Conservation (phyloP, 2,113 vertebrate genomes). For the Andinoacara biseriatus region DNA sequence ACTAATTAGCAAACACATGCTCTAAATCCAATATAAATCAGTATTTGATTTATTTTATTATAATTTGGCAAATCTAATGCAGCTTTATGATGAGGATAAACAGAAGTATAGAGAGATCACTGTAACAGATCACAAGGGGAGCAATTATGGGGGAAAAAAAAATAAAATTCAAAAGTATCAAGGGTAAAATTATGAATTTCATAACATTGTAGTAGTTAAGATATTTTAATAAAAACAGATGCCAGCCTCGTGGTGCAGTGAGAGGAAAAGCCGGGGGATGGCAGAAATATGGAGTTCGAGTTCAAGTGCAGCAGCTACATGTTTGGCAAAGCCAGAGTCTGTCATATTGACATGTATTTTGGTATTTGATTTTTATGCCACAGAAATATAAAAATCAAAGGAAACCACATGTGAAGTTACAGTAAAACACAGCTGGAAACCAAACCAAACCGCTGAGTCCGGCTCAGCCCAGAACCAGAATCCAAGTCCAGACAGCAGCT, state of each 20-base stretch:
- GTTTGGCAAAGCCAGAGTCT: neutral
- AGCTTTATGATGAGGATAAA: neutral
- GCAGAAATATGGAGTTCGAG: neutral
- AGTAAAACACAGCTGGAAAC: neutral
- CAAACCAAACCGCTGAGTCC: neutral
- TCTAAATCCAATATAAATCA: neutral
- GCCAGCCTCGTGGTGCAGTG: neutral
- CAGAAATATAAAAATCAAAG: slow-evolving; percentile 1
- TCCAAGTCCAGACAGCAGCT: slow-evolving; percentile 4
- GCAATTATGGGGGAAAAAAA: neutral
- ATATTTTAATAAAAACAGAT: slow-evolving; percentile 4
- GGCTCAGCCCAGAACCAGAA: neutral
- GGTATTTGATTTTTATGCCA: slow-evolving; percentile 18
- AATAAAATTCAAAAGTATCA: slow-evolving; percentile 1
- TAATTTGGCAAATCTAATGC: neutral
- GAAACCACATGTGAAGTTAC: slow-evolving; percentile 9
- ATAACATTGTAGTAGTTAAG: slow-evolving; percentile 2
- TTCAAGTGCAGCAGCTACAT: neutral
- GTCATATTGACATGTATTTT: slow-evolving; percentile 12
- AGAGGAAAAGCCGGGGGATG: neutral
- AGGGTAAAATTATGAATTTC: neutral
- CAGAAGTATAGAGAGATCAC: neutral
- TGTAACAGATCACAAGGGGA: slow-evolving; percentile 1
- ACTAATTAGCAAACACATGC: neutral
- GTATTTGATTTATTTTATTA: neutral